Base-by-base conservation (phyloP, 2,797 vertebrate genomes). In the Stomatorhinus walkeri region DNA sequence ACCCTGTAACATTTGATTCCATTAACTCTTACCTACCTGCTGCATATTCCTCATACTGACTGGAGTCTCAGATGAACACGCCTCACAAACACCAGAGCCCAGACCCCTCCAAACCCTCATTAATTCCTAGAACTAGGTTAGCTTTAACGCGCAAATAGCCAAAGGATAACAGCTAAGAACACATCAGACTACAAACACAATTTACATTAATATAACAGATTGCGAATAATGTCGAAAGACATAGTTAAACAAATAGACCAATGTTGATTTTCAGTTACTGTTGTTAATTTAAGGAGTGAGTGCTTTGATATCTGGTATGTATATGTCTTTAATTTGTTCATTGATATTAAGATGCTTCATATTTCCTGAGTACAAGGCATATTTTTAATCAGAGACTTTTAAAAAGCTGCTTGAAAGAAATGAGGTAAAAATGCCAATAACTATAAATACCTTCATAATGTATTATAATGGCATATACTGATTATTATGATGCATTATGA, bases 21-120 rank as follows among this genome's bases (percentile, higher is more conserved):
- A 79, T 79, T 79, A 79, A 79, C 72, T 79, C 72, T 79, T 79
- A 79, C 72, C 72, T 43, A n/a, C 16, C 72, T 79, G 72, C 40
- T 19, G 72, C 72, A 40, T 36, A 79, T 79, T 46, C 72, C 19
- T 79, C 40, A 43, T 79, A 79, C 36, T 46, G 32, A 79, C 72
- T 46, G 12, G 64, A 14, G 64, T 72, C 64, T 72, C 64, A 32
- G 5, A 79, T 43, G 72, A 43, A 19, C 72, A 43, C 1, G 6
- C 40, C 72, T 40, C 19, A 46, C 72, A 79, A 79, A 36, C 28
- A 72, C 72, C 36, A 19, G 32, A n/a, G 40, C 40, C 32, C 19
- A 79, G 40, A 79, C 72, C 36, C 72, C 40, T 79, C 64, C 28
- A 43, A 79, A 43, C 16, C 72, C 32, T 79, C 72, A 79, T 43